Conservation (phyloP, 2,113 vertebrate species). For the Xyrauchen texanus region DNA sequence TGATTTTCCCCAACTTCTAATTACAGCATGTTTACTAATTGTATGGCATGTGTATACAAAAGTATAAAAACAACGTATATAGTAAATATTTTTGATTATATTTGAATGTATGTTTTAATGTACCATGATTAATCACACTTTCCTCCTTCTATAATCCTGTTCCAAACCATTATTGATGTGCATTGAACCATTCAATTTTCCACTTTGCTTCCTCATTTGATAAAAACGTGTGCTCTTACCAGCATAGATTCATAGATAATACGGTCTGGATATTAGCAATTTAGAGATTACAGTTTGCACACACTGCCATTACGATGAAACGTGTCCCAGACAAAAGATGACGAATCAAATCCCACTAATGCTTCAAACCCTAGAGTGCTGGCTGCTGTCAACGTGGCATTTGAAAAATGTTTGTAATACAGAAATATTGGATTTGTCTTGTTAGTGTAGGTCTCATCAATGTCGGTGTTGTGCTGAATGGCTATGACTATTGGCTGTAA, state of each 20-base stretch:
- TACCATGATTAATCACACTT: too few species aligned
- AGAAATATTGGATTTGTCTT: not conserved
- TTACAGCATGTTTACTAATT: too few species aligned
- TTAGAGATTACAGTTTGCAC: not conserved
- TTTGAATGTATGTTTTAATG: too few species aligned
- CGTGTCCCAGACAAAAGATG: not conserved
- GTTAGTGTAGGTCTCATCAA: not conserved
- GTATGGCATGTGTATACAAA: too few species aligned
- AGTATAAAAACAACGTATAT: too few species aligned
- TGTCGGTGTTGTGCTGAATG: not conserved
- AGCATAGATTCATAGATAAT: not conserved
- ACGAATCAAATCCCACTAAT: not conserved
- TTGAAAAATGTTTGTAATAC: not conserved
- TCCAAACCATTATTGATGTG: not conserved
- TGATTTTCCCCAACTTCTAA: too few species aligned
- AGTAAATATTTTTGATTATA: too few species aligned
- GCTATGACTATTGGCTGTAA: not conserved
- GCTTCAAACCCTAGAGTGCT: not conserved
- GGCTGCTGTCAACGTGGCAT: not conserved
- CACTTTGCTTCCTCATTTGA: not conserved
- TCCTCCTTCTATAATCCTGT: not conserved
- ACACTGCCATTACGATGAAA: not conserved
- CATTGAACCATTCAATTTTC: not conserved
- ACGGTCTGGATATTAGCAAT: constrained; percentile 13
- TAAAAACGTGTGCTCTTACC: not conserved